Evolutionary conservation across 2,113 vertebrate genomes (phyloP).

Genomic region (Nesoenas mayeri): DNA sequence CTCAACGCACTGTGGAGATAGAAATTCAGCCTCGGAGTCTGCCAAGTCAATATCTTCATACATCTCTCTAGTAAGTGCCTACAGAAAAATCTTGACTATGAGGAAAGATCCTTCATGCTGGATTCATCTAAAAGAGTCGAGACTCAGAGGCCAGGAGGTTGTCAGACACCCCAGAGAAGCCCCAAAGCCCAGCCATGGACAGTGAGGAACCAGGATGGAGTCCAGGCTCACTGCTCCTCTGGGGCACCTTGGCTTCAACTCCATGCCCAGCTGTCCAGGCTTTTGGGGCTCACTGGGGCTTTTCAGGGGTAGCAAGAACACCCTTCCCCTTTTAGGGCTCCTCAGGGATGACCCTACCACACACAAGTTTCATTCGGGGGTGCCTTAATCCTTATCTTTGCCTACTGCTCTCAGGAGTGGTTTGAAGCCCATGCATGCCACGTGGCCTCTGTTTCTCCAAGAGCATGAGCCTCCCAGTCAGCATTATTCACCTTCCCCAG

Average conservation of each 20-base stretch:
- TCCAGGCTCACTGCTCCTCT: neutral
- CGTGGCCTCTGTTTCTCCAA: neutral
- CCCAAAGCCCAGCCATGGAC: neutral
- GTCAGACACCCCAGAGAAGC: neutral
- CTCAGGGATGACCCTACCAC: neutral
- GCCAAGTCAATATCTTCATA: neutral
- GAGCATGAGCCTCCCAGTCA: neutral
- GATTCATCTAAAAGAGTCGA: neutral
- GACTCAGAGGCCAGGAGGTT: neutral
- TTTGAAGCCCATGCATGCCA: neutral
- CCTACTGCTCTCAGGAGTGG: neutral
- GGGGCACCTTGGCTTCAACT: neutral
- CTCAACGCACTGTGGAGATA: neutral
- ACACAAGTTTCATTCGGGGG: accelerated
- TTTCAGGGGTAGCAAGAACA: accelerated
- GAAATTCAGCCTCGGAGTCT: slow-evolving; percentile 1
- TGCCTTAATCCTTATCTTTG: neutral
- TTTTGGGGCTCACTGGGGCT: neutral
- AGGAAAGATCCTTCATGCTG: neutral
- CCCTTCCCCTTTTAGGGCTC: neutral
- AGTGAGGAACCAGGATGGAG: neutral
- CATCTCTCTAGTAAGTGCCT: neutral
- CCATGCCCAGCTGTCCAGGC: neutral
- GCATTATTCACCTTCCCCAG: neutral
- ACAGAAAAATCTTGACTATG: neutral